Base-by-base conservation (phyloP, 2,888 invertebrate species). In the Phyllotreta cruciferae region DNA sequence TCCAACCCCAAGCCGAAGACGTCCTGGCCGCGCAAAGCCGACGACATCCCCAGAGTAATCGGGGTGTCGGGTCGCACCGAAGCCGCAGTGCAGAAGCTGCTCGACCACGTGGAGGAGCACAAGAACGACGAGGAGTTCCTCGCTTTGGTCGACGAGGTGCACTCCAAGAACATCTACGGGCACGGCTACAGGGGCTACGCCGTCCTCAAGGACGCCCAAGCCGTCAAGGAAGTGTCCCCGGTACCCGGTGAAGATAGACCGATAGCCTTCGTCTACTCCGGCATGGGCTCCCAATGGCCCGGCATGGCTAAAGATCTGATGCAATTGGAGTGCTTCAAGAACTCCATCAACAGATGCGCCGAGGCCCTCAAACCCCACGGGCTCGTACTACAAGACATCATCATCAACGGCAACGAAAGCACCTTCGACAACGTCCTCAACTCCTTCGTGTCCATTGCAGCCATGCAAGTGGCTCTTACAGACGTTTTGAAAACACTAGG, bases 281-380 rank as follows among this genome's bases (percentile, higher is more conserved):
- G 99, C 64, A 98, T 99, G 98, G 98, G 98, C 9, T 91, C 94
- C 44, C 98, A 98, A 83, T 98, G 98, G 98, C 86, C 92, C 52
- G 95, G 94, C 74, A 98, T 98, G 98, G 97, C 90, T 9, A 89
- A 89, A 77, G 87, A 90, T 63, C 85, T 99, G 70, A 90, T 98
- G 88, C 82, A 85, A 66, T 83, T 98, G 67, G 93, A 94, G 57
- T 82, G 85, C 0, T 98, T 98, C 83, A 89, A 88, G 67, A 85
- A 87, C 58, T 91, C 93, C 62, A 87, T 98, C 70, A 83, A 86
- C 70, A 88, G 88, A 66, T 90, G 91, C 69, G 90, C 93, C 5
- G 89, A 89, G 52, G 88, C 90, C 9, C 83, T 99, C 39, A 86
- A 88, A 69, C 88, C 91, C 34, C 90, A 91, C 79, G 92, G 90